Percentiles rank a stretch among this genome's conserved stretches.
phyloP scores from a whole-genome alignment of 2,797 vertebrate species.

The Rhynchotus rufescens region DNA sequence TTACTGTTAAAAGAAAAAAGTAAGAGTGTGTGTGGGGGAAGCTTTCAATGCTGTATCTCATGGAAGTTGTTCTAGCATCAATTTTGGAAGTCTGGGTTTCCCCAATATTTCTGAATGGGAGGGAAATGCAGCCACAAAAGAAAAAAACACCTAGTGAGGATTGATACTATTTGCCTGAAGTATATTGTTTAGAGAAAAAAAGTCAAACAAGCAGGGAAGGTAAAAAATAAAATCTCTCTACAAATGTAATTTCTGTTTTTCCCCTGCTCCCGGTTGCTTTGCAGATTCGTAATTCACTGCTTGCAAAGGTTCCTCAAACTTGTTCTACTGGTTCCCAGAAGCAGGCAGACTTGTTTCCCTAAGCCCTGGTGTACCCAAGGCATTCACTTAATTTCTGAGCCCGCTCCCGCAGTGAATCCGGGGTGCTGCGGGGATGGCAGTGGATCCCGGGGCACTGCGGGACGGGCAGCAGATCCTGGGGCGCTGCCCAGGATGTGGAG shows the following conservation, averaged over 20 bases:
- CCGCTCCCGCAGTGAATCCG: background rate
- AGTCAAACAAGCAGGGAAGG: background rate
- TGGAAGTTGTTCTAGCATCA: background rate
- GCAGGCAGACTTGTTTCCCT: constrained; percentile 59
- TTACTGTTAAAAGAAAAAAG: background rate
- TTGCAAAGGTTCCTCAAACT: constrained; percentile 70
- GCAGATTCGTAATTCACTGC: constrained; percentile 36
- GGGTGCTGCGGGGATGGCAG: background rate
- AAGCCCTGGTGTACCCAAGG: background rate
- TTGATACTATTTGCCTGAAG: background rate
- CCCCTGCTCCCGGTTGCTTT: constrained; percentile 30
- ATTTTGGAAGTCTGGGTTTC: background rate
- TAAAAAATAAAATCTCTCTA: background rate
- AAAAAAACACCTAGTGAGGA: background rate
- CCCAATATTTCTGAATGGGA: background rate
- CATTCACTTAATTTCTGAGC: constrained; percentile 36
- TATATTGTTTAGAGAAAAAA: background rate
- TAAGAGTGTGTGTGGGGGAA: background rate
- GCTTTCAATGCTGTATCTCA: background rate
- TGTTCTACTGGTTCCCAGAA: constrained; percentile 70
- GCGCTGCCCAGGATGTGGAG: no score
- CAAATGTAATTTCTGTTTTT: constrained; percentile 36
- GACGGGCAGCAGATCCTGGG: no score
- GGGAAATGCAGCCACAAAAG: background rate
- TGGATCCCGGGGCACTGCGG: no score